A percentile compares a stretch with the other conserved stretches of the same genome.
These are phyloP conservation scores for Nesidiocoris tenuis DNA, from an alignment of 2,888 invertebrate genomes.

Conservation along the genomic window DNA sequence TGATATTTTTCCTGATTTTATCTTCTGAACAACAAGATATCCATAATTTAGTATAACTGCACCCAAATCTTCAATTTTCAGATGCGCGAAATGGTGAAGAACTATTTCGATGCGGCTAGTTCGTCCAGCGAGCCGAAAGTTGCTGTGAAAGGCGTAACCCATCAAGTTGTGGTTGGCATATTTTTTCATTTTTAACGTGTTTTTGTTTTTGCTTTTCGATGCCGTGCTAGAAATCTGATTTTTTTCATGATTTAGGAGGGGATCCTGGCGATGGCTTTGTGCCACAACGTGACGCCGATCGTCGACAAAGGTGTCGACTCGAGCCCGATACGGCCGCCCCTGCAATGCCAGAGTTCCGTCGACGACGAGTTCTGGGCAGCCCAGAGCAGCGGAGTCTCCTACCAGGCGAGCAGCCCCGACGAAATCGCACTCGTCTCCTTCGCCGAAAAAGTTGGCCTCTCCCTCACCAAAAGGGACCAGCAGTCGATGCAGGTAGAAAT, in stretches of 20 bases:
- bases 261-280: conserved; percentile 90
- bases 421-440: conserved; percentile 73
- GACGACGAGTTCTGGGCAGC: conserved; percentile 58
- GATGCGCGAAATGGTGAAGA: no score
- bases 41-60: no score
- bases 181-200: no score
- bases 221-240: no score
- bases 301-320: conserved; percentile 63
- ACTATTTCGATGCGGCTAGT: no score
- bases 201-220: no score
- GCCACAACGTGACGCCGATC: conserved; percentile 98
- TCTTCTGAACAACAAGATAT: no score
- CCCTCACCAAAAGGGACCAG: conserved; percentile 62
- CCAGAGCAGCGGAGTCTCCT: conserved; percentile 54
- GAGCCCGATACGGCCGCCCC: conserved; percentile 34
- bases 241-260: conserved; percentile 56
- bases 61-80: no score
- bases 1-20: no score
- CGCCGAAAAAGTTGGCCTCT: conserved; percentile 69
- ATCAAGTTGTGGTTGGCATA: no score
- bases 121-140: no score
- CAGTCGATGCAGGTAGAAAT: conserved; percentile 57
- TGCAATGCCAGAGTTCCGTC: conserved; percentile 59
- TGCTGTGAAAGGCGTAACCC: no score
- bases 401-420: conserved; percentile 75